Conservation (phyloP, 2,797 vertebrate species). For the Aphelocoma californica region DNA sequence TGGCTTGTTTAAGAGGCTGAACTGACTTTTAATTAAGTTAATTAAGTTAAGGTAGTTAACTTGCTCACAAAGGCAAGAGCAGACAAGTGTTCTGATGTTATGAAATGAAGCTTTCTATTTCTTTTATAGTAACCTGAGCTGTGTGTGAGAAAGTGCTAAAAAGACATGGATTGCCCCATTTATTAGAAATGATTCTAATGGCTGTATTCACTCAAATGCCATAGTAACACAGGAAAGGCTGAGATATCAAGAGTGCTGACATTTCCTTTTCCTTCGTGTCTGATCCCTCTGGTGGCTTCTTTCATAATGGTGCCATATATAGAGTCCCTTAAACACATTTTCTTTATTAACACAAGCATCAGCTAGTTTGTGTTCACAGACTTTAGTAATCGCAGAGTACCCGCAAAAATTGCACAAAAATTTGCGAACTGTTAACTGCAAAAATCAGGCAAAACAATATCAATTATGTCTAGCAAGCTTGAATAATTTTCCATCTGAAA, state of each 20-base stretch:
- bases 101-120: not conserved
- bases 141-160: not conserved
- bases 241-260: not conserved
- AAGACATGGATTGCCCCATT: not conserved
- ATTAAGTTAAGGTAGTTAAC: not conserved
- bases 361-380: not conserved
- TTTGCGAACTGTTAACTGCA: not conserved
- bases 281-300: not conserved
- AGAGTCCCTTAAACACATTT: not conserved
- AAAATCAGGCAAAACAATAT: not conserved
- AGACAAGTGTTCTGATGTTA: not conserved
- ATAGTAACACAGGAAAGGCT: not conserved
- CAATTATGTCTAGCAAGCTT: not conserved
- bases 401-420: not conserved
- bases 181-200: conserved; percentile 1
- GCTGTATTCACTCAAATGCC: not conserved
- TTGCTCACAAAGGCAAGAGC: not conserved
- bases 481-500: not conserved
- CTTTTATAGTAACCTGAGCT: not conserved
- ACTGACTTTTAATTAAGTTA: not conserved
- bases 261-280: not conserved
- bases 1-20: not conserved
- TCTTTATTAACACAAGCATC: not conserved
- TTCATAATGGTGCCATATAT: not conserved
- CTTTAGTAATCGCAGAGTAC: not conserved